Conservation (phyloP, 1,140 invertebrate genomes). For the Drosophila burlai region DNA sequence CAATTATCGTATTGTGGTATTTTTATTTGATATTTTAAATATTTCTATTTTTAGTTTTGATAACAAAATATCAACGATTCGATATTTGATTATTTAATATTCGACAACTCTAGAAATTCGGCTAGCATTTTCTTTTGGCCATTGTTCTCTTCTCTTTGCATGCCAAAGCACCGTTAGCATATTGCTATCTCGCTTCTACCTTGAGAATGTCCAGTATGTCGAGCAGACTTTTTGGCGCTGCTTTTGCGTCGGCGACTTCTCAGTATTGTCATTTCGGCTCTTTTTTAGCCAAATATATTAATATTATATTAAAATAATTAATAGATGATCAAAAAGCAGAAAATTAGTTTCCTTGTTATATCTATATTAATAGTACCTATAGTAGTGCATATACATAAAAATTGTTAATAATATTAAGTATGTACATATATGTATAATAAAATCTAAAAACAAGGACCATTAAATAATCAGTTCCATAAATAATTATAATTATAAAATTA, state of each 20-base stretch:
- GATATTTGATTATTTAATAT: no score
- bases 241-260: background rate
- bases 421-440: no score
- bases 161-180: conserved; percentile 12
- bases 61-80: no score
- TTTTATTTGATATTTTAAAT: no score
- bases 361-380: no score
- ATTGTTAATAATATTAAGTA: no score
- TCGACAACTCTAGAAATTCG: background rate
- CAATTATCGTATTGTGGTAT: no score
- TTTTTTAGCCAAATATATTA: background rate
- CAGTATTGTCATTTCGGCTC: background rate
- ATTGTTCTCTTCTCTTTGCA: background rate
- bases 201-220: background rate
- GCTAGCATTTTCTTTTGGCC: background rate
- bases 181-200: background rate
- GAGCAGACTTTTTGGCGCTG: background rate
- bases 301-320: no score
- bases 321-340: no score
- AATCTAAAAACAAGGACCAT: background rate
- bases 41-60: no score
- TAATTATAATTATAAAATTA: background rate
- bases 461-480: no score
- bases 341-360: background rate
- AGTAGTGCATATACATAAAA: no score